Base-by-base conservation (phyloP, 2,113 vertebrate species). In the Hyperopisus bebe region DNA sequence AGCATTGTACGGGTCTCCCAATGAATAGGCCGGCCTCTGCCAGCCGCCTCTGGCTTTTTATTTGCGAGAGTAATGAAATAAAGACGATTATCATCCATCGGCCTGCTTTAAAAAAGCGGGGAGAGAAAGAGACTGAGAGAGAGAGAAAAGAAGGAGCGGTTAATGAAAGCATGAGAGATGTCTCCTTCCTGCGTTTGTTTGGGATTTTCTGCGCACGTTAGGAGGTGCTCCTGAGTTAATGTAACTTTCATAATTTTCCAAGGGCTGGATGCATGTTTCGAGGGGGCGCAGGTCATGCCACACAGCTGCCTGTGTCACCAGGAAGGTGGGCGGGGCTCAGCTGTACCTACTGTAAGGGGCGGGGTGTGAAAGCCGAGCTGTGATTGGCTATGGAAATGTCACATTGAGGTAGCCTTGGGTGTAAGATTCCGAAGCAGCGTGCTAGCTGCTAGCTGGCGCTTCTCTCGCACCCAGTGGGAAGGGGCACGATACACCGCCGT, bases 21-120 rank as follows among this genome's bases (percentile, higher is more conserved):
- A 97, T 98, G 97, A 98, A 98, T 97, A 97, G 98, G 95, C 97
- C 96, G 97, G 97, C 97, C 97, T 97, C 97, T 97, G 96, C 94
- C 95, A 96, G 95, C 96, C 95, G 97, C 95, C 96, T 96, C 96
- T 96, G 93, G 94, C 95, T 96, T 97, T 96, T 97, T 97, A 96
- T 98, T 98, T 97, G 96, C 95, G 96, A 97, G 96, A 96, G 96
- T 95, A 95, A 94, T 97, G 96, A 97, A 98, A 97, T 97, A 97
- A 98, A 97, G 97, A 98, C 96, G 97, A 97, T 98, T 98, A 97
- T 98, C 97, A 96, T 95, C 96, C 95, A 97, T 98, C 97, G 97
- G 95, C 95, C 95, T 96, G 94, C 94, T 95, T 95, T 97, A 97
- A 97, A 96, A 74, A 42, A 19, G 74, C n/a, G 35, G 74, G 17